phyloP scores from a whole-genome alignment of 2,113 vertebrate genomes.

The Narcine bancroftii region DNA sequence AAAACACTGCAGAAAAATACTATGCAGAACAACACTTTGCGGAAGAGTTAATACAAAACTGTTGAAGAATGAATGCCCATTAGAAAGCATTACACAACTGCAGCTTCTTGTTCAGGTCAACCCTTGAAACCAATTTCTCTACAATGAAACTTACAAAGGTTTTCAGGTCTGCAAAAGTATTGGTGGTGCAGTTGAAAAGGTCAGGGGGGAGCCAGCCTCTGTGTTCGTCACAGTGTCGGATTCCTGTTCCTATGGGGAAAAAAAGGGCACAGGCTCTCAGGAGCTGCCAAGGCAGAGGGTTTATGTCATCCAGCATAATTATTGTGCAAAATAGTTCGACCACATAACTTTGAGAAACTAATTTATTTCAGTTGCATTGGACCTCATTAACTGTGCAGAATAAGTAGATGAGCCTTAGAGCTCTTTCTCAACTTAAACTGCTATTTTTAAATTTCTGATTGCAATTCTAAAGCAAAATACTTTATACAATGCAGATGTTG shows the following conservation, averaged over 20 bases:
- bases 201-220: slow-evolving; percentile 86
- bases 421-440: neutral
- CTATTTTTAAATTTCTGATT: neutral
- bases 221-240: slow-evolving; percentile 92
- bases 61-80: neutral
- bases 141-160: slow-evolving; percentile 61
- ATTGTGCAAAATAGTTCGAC: neutral
- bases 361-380: neutral
- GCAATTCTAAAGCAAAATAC: too few relatives aligned
- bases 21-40: neutral
- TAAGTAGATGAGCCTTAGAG: neutral
- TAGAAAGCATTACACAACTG: neutral
- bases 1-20: neutral
- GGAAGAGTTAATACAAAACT: neutral
- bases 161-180: slow-evolving; percentile 76
- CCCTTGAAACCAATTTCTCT: neutral
- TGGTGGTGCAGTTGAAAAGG: slow-evolving; percentile 85
- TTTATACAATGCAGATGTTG: too few relatives aligned
- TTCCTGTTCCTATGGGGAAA: slow-evolving; percentile 65
- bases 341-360: neutral
- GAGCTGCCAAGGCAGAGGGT: neutral
- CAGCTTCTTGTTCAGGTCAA: neutral
- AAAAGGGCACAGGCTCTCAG: neutral
- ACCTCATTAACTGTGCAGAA: neutral
- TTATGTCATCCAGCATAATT: neutral